Conservation (phyloP, 1,140 invertebrate genomes). For the Grapholita molesta region DNA sequence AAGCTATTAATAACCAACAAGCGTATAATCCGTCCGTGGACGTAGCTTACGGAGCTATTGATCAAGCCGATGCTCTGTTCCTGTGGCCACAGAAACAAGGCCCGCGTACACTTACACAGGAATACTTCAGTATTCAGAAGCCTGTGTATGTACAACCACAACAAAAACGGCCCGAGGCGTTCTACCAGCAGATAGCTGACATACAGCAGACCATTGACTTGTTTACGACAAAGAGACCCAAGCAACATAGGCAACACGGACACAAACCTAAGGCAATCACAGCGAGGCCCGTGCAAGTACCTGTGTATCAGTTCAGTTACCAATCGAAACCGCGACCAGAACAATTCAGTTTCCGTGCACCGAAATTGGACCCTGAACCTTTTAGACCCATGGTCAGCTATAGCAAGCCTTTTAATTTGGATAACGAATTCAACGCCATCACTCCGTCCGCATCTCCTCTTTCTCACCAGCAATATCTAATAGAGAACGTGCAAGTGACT, state of each 20-base stretch:
- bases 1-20: conserved; percentile 49
- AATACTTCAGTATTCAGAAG: conserved; percentile 73
- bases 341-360: conserved; percentile 71
- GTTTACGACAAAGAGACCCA: conserved; percentile 74
- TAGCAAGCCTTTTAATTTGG: conserved; percentile 79
- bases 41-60: conserved; percentile 67
- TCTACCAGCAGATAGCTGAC: conserved; percentile 77
- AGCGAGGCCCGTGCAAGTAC: conserved; percentile 41
- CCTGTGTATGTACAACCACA: conserved; percentile 62
- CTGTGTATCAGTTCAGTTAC: conserved; percentile 69
- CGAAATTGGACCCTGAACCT: conserved; percentile 78
- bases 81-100: conserved; percentile 75
- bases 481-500: conserved; percentile 65
- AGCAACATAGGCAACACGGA: conserved; percentile 52
- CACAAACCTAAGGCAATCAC: conserved; percentile 65
- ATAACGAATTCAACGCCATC: conserved; percentile 76
- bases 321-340: conserved; percentile 63
- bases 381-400: conserved; percentile 82
- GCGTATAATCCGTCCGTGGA: conserved; percentile 60
- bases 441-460: conserved; percentile 59
- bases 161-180: conserved; percentile 64
- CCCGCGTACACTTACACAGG: conserved; percentile 71
- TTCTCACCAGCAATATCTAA: conserved; percentile 64
- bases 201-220: conserved; percentile 78
- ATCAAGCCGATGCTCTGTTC: conserved; percentile 67